phyloP scores from a whole-genome alignment of 2,888 invertebrate species.

The Trissoscelio sp. region DNA sequence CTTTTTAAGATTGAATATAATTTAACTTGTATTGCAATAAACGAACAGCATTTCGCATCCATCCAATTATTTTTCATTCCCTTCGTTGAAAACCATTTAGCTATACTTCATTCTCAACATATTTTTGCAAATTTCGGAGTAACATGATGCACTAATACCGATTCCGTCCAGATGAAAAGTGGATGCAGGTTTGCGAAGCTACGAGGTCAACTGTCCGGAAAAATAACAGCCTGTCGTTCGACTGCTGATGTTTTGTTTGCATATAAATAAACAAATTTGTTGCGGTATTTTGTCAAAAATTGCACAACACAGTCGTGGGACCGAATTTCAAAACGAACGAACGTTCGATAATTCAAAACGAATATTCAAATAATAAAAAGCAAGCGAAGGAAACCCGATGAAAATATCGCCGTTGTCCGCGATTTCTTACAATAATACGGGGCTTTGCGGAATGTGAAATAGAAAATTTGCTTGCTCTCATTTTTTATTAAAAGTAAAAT shows the following conservation, averaged over 20 bases:
- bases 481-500: constrained; percentile 51
- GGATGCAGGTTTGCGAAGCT: constrained; percentile 29
- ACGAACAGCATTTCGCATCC: no score
- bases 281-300: constrained; percentile 34
- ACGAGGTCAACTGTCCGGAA: constrained; percentile 50
- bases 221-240: constrained; percentile 38
- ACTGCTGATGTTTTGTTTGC: constrained; percentile 26
- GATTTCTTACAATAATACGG: constrained; percentile 45
- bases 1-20: no score
- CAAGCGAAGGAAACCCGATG: constrained; percentile 3
- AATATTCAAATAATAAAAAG: constrained; percentile 21
- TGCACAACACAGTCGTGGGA: background rate
- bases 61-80: background rate
- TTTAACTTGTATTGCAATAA: no score
- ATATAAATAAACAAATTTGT: constrained; percentile 58
- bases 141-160: constrained; percentile 27
- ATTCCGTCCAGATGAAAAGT: constrained; percentile 33
- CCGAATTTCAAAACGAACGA: constrained; percentile 5
- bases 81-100: background rate
- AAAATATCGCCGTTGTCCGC: constrained; percentile 8
- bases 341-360: constrained; percentile 46
- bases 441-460: constrained; percentile 38
- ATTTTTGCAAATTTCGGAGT: constrained; percentile 25
- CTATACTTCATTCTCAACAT: constrained; percentile 15
- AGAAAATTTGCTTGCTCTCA: constrained; percentile 41